Evolutionary conservation across 2,888 invertebrate species (phyloP).

Genomic region (Conistra vaccinii): DNA sequence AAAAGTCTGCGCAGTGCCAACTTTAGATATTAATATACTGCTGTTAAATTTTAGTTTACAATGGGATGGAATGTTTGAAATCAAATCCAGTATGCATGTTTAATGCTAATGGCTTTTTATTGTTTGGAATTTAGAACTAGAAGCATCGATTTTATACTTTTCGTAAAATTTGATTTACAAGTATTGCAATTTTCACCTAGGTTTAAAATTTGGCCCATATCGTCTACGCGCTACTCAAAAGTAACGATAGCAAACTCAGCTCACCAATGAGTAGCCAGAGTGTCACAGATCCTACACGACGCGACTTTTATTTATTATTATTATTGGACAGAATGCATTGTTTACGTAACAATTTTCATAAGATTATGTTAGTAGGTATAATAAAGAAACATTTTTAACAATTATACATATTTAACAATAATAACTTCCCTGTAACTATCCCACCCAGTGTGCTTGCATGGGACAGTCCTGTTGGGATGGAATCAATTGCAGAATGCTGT

Average conservation of each 20-base stretch:
- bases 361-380: too few species aligned
- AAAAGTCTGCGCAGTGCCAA: conserved; percentile 37
- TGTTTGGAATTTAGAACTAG: background rate
- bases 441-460: too few species aligned
- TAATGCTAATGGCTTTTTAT: conserved; percentile 19
- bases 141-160: background rate
- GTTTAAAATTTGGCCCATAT: background rate
- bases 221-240: background rate
- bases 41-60: conserved; percentile 24
- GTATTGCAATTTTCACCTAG: background rate
- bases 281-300: background rate
- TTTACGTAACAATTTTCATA: too few species aligned
- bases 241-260: background rate
- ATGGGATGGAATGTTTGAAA: conserved; percentile 14
- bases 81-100: conserved; percentile 13
- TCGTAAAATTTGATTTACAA: background rate
- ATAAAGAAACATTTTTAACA: too few species aligned
- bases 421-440: too few species aligned
- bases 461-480: too few species aligned
- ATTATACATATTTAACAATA: too few species aligned
- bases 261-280: background rate
- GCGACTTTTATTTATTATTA: too few species aligned
- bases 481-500: too few species aligned
- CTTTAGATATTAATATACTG: conserved; percentile 16
- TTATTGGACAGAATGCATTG: too few species aligned